Conservation (phyloP, 2,888 invertebrate species). For the Campopleginae sp. region DNA sequence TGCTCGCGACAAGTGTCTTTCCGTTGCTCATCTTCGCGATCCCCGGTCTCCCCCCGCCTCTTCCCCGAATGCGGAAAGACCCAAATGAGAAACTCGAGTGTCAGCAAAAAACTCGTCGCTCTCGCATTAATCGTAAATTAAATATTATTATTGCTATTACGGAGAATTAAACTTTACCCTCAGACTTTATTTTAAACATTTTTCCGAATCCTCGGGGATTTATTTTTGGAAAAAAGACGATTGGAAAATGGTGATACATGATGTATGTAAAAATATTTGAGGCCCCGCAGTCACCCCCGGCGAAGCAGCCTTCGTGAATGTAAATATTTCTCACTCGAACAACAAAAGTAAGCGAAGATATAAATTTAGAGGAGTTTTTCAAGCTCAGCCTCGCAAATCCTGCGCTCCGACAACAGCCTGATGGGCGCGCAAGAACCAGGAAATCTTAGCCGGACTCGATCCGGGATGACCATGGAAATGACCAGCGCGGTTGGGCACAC, state of each 20-base stretch:
- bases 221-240: neutral
- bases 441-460: slow-evolving; percentile 56
- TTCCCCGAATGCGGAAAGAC: slow-evolving; percentile 55
- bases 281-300: neutral
- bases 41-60: too few species aligned
- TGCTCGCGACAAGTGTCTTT: neutral
- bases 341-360: slow-evolving; percentile 40
- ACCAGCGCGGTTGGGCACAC: slow-evolving; percentile 45
- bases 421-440: slow-evolving; percentile 3
- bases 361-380: slow-evolving; percentile 31
- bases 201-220: neutral
- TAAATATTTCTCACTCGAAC: slow-evolving; percentile 42
- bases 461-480: slow-evolving; percentile 72
- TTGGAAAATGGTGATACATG: neutral
- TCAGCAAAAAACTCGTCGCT: too few species aligned
- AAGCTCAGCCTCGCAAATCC: slow-evolving; percentile 50
- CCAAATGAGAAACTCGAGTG: slow-evolving; percentile 29
- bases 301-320: slow-evolving; percentile 30
- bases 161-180: neutral
- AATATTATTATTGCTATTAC: too few species aligned
- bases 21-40: slow-evolving; percentile 60
- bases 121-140: too few species aligned
- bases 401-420: neutral
- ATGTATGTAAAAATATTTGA: neutral
- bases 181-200: too few species aligned